Base-by-base conservation (phyloP, 2,797 vertebrate genomes). In the Xiphophorus birchmanni region DNA sequence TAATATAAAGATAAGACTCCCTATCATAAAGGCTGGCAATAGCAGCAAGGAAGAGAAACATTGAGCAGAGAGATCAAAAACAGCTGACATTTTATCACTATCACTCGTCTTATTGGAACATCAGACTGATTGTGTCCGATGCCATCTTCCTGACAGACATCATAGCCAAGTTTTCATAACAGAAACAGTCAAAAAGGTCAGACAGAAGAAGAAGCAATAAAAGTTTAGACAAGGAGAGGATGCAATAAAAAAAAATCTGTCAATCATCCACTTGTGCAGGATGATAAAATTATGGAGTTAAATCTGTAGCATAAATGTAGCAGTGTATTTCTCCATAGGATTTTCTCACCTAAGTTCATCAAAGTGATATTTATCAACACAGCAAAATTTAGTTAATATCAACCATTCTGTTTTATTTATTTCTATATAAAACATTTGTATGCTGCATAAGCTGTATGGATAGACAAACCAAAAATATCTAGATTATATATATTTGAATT, bases 41-140 rank as follows among this genome's bases (percentile, higher is more conserved):
- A 60, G 63, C 26, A 21, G 73, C 21, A 21, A 47, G 17, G 17
- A 32, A 84, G 80, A 82, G 72, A 86, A 90, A 84, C 81, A 89
- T 79, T 48, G 52, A 67, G 29, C 79, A 67, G 47, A 79, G 48
- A 72, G 26, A 76, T 81, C 82, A 72, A 77, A 84, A 81, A 76
- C 15, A n/a, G 52, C 77, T 79, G 88, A 84, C 77, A 85, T 88
- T 87, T 88, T 50, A 79, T 76, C 73, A 0, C 72, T 44, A 82
- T 81, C 35, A 1, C 73, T 58, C 48, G 60, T 79, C 78, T 84
- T 44, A 74, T 60, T 52, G 47, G 63, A 71, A 84, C 81, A 80
- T 84, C 87, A 75, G 56, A 47, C 35, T 11, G 82, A 88, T 76
- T 71, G 84, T 84, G 83, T 83, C 81, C 72, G 48, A 73, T 26